Percentiles rank a stretch among this genome's conserved stretches.
phyloP scores from a whole-genome alignment of 2,888 invertebrate genomes.

The Schrankia costaestrigalis region DNA sequence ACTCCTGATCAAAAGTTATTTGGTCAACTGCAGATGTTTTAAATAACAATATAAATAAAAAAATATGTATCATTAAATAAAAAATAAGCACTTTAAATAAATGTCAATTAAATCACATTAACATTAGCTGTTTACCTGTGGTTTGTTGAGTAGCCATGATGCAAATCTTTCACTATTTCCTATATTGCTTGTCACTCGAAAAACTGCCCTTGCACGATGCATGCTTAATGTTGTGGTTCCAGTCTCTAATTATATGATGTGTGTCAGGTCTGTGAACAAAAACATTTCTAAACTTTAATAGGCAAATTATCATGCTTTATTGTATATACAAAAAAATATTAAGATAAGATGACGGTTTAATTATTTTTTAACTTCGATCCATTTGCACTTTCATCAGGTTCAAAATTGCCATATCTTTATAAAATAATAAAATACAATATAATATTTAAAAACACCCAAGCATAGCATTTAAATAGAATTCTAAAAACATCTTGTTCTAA shows the following conservation, averaged over 20 bases:
- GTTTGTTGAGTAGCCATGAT: constrained; percentile 87
- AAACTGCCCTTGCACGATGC: constrained; percentile 91
- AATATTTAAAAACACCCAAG: too few relatives aligned
- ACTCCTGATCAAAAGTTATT: too few relatives aligned
- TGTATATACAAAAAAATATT: constrained; percentile 16
- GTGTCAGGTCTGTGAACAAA: constrained; percentile 56
- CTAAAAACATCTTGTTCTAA: too few relatives aligned
- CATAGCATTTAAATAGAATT: too few relatives aligned
- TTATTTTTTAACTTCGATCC: too few relatives aligned
- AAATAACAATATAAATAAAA: too few relatives aligned
- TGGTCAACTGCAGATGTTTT: too few relatives aligned
- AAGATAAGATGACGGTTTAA: too few relatives aligned
- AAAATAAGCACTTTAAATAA: constrained; percentile 4
- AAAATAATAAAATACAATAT: too few relatives aligned
- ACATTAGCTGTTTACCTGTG: constrained; percentile 61
- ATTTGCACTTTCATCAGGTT: too few relatives aligned
- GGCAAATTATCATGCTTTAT: neutral
- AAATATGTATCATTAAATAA: too few relatives aligned
- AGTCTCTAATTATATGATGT: constrained; percentile 41
- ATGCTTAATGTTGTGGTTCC: constrained; percentile 66
- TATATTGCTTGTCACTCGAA: constrained; percentile 82
- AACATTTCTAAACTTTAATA: constrained; percentile 1
- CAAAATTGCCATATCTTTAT: too few relatives aligned
- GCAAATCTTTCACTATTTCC: constrained; percentile 87
- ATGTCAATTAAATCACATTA: constrained; percentile 4